Percentiles rank a stretch among this genome's conserved stretches.
These are phyloP conservation scores for Charadrius vociferus DNA, from an alignment of 2,113 vertebrate genomes.

Conservation along the genomic window DNA sequence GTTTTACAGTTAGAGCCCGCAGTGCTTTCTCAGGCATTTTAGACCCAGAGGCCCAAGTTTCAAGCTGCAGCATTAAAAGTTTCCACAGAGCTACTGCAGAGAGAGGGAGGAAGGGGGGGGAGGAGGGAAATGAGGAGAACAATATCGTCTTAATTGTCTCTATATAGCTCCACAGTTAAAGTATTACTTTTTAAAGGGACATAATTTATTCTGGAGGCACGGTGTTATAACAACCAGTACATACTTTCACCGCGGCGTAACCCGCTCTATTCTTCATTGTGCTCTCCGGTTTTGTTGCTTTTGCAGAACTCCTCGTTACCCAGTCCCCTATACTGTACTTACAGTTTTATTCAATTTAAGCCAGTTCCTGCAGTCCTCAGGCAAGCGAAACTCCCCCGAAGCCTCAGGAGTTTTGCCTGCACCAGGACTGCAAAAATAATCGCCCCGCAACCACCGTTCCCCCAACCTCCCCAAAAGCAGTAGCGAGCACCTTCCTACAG, in stretches of 20 bases:
- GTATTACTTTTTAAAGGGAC: constrained; percentile 71
- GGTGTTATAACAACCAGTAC: constrained; percentile 62
- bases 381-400: background rate
- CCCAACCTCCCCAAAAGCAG: background rate
- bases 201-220: constrained; percentile 65
- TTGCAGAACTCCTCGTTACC: constrained; percentile 61
- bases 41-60: constrained; percentile 65
- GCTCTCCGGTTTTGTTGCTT: constrained; percentile 61
- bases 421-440: constrained; percentile 31
- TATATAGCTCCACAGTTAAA: constrained; percentile 67
- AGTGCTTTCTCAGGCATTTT: constrained; percentile 77
- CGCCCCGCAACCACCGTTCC: background rate
- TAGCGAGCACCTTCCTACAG: too few species aligned
- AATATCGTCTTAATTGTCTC: constrained; percentile 70
- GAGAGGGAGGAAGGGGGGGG: constrained; percentile 5
- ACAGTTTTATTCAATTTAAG: constrained; percentile 67
- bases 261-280: constrained; percentile 64
- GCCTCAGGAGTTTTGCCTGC: constrained; percentile 13
- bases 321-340: constrained; percentile 49
- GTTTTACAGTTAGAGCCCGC: constrained; percentile 73
- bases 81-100: constrained; percentile 70
- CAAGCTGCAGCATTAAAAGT: constrained; percentile 67
- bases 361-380: constrained; percentile 44
- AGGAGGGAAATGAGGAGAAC: constrained; percentile 42
- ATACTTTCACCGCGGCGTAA: constrained; percentile 60